A percentile compares a stretch with the other conserved stretches of the same genome.
phyloP scores from a whole-genome alignment of 2,888 invertebrate species.

The Gymnosoma rotundatum region DNA sequence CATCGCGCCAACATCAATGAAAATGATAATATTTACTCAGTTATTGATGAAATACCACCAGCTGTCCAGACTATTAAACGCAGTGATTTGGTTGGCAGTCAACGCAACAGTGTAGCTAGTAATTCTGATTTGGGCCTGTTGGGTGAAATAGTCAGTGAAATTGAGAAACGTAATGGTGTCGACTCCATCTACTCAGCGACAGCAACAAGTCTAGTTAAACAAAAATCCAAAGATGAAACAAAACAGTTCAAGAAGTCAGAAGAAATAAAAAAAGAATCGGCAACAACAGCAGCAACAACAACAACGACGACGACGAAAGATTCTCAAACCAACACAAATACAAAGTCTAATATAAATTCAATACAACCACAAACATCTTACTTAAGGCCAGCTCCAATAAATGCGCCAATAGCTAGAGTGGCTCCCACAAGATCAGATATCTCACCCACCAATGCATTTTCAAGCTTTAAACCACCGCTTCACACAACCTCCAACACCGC shows the following conservation, averaged over 20 bases:
- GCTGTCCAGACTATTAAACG: constrained; percentile 79
- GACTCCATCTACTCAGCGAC: constrained; percentile 94
- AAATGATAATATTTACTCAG: constrained; percentile 93
- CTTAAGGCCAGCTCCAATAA: constrained; percentile 88
- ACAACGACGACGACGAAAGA: constrained; percentile 39
- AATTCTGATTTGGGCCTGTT: constrained; percentile 87
- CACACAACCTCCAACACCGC: constrained; percentile 40
- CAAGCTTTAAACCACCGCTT: constrained; percentile 79
- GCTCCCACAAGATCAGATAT: constrained; percentile 80
- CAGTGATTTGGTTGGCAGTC: constrained; percentile 79
- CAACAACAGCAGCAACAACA: constrained; percentile 10
- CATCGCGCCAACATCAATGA: constrained; percentile 73
- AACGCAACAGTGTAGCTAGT: constrained; percentile 72
- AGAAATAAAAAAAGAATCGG: constrained; percentile 18
- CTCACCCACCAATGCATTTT: constrained; percentile 78
- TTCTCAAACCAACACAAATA: constrained; percentile 80
- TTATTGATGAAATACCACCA: constrained; percentile 90
- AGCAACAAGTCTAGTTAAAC: constrained; percentile 85
- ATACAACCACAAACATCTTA: constrained; percentile 81
- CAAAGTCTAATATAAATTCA: constrained; percentile 85
- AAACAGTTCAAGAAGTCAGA: constrained; percentile 54
- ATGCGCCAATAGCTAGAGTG: constrained; percentile 84
- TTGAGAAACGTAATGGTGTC: constrained; percentile 91
- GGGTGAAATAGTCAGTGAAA: constrained; percentile 93
- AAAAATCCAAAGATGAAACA: constrained; percentile 80